Percentiles rank a stretch among this genome's conserved stretches.
phyloP scores from a whole-genome alignment of 2,888 invertebrate species.

The Thecocarcelia acutangulata region DNA sequence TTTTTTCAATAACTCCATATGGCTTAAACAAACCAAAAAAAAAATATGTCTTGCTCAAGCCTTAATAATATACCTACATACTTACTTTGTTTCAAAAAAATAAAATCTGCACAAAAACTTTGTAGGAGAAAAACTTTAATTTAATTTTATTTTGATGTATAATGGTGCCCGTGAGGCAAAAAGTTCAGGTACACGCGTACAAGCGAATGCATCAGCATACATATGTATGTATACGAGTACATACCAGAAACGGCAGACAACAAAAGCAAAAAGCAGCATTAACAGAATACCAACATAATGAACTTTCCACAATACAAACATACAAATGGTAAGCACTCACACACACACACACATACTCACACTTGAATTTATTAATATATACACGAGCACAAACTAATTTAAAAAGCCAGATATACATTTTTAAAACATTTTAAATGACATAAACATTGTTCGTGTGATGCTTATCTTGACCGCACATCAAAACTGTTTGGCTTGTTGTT shows the following conservation, averaged over 20 bases:
- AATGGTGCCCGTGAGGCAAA: conserved; percentile 62
- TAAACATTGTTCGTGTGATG: conserved; percentile 62
- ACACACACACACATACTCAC: neutral
- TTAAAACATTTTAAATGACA: conserved; percentile 61
- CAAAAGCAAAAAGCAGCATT: neutral
- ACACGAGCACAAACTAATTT: conserved; percentile 10
- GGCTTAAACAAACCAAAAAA: conserved; percentile 1
- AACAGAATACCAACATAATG: conserved; percentile 23
- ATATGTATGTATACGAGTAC: neutral
- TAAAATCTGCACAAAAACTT: conserved; percentile 20
- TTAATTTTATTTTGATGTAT: conserved; percentile 52
- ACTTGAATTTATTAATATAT: neutral
- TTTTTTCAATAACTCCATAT: conserved; percentile 24
- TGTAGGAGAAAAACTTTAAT: conserved; percentile 40
- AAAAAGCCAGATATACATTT: conserved; percentile 36
- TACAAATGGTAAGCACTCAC: too few species aligned
- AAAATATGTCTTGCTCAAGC: conserved; percentile 15
- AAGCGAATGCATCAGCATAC: neutral
- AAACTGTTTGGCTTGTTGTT: conserved; percentile 57
- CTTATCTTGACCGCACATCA: conserved; percentile 68
- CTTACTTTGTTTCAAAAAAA: conserved; percentile 1
- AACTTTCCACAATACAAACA: conserved; percentile 1
- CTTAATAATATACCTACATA: conserved; percentile 8
- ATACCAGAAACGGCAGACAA: neutral
- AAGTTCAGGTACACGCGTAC: conserved; percentile 46